A percentile compares a stretch with the other conserved stretches of the same genome.
phyloP scores from a whole-genome alignment of 2,113 vertebrate genomes.

The Peromyscus polionotus region DNA sequence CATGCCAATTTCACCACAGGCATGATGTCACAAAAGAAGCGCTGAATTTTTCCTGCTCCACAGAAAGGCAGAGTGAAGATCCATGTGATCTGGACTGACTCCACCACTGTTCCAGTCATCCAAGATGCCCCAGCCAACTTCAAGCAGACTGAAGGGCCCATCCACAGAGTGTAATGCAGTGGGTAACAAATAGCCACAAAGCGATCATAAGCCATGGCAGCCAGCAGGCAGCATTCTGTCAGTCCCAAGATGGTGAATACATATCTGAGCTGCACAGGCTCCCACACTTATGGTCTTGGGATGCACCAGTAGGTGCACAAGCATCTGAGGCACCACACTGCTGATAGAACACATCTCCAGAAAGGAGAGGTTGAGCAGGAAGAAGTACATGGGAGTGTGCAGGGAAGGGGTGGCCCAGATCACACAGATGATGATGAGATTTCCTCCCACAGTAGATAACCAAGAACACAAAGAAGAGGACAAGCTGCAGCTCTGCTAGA shows the following conservation, averaged over 20 bases:
- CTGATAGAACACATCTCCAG: conserved; percentile 78
- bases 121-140: conserved; percentile 68
- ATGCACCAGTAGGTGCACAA: conserved; percentile 72
- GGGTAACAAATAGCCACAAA: conserved; percentile 77
- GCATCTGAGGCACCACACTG: conserved; percentile 76
- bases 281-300: conserved; percentile 66
- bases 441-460: conserved; percentile 68
- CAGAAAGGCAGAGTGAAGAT: conserved; percentile 81
- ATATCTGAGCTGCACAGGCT: conserved; percentile 76
- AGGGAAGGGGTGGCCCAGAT: conserved; percentile 59
- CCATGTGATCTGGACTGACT: conserved; percentile 67
- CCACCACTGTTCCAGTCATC: conserved; percentile 59
- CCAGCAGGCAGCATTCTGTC: conserved; percentile 76
- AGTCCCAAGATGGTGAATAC: conserved; percentile 73
- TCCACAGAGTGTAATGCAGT: conserved; percentile 64
- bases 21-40: conserved; percentile 81
- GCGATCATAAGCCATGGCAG: conserved; percentile 79
- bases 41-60: conserved; percentile 71
- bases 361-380: conserved; percentile 77
- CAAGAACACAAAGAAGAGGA: conserved; percentile 72
- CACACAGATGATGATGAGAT: conserved; percentile 70
- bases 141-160: conserved; percentile 44
- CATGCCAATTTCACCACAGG: conserved; percentile 70
- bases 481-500: conserved; percentile 63
- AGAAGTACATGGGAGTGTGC: conserved; percentile 82